Percentiles rank a stretch among this genome's conserved stretches.
These are phyloP conservation scores for Excalfactoria chinensis DNA, from an alignment of 2,113 vertebrate genomes.

Conservation along the genomic window DNA sequence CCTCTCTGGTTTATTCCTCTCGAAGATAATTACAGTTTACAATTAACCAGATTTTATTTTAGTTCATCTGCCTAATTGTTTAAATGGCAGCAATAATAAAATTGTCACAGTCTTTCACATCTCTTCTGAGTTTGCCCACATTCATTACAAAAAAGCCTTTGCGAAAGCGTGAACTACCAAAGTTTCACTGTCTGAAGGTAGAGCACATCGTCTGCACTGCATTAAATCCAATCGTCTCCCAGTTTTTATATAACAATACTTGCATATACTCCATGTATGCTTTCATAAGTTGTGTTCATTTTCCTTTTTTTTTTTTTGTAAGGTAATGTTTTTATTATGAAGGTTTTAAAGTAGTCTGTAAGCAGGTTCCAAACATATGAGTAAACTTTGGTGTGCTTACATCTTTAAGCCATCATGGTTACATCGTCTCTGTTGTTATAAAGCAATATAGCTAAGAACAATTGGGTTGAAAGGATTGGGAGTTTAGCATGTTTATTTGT, in stretches of 20 bases:
- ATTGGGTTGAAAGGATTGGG: background rate
- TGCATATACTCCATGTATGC: background rate
- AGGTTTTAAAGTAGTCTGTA: background rate
- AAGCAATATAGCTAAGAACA: background rate
- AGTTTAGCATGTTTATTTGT: background rate
- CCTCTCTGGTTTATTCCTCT: background rate
- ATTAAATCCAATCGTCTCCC: background rate
- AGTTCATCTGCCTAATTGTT: background rate
- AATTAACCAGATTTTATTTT: conserved; percentile 13
- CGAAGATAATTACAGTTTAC: conserved; percentile 3
- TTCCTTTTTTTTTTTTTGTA: background rate
- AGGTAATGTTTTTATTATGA: background rate
- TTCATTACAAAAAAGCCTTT: background rate
- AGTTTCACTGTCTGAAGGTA: conserved; percentile 11
- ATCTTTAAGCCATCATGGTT: background rate
- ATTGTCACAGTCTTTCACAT: background rate
- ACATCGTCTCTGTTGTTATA: background rate
- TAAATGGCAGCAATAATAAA: background rate
- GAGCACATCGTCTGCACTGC: background rate
- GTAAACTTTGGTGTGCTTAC: background rate
- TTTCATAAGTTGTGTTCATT: background rate
- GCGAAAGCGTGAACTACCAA: background rate
- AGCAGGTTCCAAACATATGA: background rate
- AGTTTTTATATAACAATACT: conserved; percentile 3
- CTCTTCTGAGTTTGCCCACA: background rate